Base-by-base conservation (phyloP, 2,113 vertebrate genomes). In the Tonatia bakeri region DNA sequence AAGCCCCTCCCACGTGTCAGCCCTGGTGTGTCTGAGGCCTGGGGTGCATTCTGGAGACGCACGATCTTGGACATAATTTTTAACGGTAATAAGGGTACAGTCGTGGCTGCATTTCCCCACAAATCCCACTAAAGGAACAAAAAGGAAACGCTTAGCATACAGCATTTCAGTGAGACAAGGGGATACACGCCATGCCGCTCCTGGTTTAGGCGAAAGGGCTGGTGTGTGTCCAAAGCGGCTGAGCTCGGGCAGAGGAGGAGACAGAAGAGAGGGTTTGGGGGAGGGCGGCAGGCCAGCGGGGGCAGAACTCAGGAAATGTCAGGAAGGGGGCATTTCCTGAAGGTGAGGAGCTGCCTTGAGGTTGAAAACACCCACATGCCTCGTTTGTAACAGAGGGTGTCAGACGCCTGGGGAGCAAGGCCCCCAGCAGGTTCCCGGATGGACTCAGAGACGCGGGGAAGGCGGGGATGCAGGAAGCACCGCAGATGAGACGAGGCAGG, bases 231-330 rank as follows among this genome's bases (percentile, higher is more conserved):
- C 26, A 52, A n/a, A 56, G 24, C 54, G 9, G 5, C 31, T 2
- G n/a, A 31, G n/a, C 12, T 3, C 26, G 40, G 65, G 54, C 3
- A 19, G 24, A 36, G 33, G 47, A 61, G 13, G 15, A 83, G 59
- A 8, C 16, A 56, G 65, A 65, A 14, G 45, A 43, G 7, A 87
- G 36, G 4, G 17, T 19, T 17, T 9, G 12, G 16, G 33, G 19
- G 12, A 0, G 10, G 6, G 7, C 2, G 9, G 17, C 10, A 28
- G 19, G 31, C 12, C 6, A 1, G 6, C 31, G n/a, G 28, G 56
- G 20, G 31, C 14, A 15, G 47, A 3, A 5, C 59, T 77, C 72
- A 15, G 72, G 24, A 26, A 36, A 31, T 2, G 3, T 22, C 47
- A 8, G 47, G 7, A 22, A 15, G 31, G 22, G 17, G 17, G 15